phyloP scores from a whole-genome alignment of 2,888 invertebrate species.

The Quadriops clusia region DNA sequence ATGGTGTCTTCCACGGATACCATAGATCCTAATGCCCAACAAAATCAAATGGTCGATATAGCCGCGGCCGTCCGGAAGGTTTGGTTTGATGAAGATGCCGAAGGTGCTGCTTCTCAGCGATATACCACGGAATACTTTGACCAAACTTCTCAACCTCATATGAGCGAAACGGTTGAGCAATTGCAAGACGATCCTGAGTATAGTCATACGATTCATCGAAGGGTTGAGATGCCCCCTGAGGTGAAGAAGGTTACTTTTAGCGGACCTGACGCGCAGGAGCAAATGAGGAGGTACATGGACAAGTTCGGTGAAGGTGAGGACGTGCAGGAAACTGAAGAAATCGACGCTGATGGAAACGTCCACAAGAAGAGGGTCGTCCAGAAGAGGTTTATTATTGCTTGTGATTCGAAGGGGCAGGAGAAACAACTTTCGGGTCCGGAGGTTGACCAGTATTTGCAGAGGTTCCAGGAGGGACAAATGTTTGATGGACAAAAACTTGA shows the following conservation, averaged over 20 bases:
- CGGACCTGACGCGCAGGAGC: slow-evolving; percentile 41
- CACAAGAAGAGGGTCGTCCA: slow-evolving; percentile 40
- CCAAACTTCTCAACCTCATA: slow-evolving; percentile 33
- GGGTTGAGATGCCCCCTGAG: slow-evolving; percentile 40
- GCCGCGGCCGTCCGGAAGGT: slow-evolving; percentile 35
- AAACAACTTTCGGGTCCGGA: slow-evolving; percentile 19
- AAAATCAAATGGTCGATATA: slow-evolving; percentile 37
- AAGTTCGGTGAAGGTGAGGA: slow-evolving; percentile 42
- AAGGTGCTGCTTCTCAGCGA: slow-evolving; percentile 22
- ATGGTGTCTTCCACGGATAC: slow-evolving; percentile 69
- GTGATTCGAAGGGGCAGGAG: slow-evolving; percentile 17
- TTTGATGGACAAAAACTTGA: too few relatives aligned
- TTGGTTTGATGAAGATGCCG: slow-evolving; percentile 38
- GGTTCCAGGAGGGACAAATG: slow-evolving; percentile 17
- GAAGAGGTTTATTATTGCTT: slow-evolving; percentile 36
- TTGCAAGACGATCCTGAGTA: slow-evolving; percentile 34
- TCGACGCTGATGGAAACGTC: slow-evolving; percentile 43
- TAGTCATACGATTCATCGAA: slow-evolving; percentile 38
- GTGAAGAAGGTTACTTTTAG: slow-evolving; percentile 41
- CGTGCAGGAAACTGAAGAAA: slow-evolving; percentile 39
- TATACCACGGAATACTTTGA: slow-evolving; percentile 29
- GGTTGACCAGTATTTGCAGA: slow-evolving; percentile 28
- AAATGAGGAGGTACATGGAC: slow-evolving; percentile 39
- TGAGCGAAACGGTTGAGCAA: slow-evolving; percentile 40
- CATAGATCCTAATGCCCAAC: slow-evolving; percentile 46